phyloP scores from a whole-genome alignment of 2,113 vertebrate species.

The Emydura subglobosa region DNA sequence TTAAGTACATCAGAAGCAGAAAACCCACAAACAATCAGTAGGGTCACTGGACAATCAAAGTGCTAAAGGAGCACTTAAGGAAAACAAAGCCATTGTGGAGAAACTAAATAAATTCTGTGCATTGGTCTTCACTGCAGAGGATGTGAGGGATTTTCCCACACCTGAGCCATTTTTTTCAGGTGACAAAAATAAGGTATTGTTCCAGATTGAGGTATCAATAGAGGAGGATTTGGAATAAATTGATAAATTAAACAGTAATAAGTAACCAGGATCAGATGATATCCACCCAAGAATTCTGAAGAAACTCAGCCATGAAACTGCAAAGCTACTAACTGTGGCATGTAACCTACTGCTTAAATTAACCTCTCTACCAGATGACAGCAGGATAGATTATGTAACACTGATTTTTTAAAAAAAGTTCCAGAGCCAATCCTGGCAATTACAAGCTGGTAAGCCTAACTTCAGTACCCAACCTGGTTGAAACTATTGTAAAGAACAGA shows the following conservation, averaged over 20 bases:
- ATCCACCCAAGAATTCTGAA: neutral
- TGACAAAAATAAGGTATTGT: neutral
- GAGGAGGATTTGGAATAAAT: neutral
- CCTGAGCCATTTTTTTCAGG: neutral
- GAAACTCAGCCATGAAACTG: neutral
- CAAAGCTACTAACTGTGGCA: neutral
- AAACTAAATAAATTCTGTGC: neutral
- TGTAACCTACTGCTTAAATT: neutral
- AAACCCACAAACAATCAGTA: neutral
- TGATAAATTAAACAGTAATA: neutral
- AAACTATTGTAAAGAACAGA: neutral
- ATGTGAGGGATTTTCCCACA: neutral
- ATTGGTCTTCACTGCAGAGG: neutral
- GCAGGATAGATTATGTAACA: neutral
- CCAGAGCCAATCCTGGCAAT: neutral
- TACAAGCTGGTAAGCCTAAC: neutral
- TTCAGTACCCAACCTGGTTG: neutral
- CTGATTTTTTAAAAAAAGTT: neutral
- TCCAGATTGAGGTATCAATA: neutral
- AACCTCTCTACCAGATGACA: neutral
- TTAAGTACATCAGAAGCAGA: neutral
- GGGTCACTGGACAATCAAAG: neutral
- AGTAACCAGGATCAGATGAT: neutral
- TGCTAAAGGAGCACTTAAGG: neutral
- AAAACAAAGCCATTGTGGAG: neutral